phyloP scores from a whole-genome alignment of 1,140 invertebrate species.

The Procambarus clarkii region DNA sequence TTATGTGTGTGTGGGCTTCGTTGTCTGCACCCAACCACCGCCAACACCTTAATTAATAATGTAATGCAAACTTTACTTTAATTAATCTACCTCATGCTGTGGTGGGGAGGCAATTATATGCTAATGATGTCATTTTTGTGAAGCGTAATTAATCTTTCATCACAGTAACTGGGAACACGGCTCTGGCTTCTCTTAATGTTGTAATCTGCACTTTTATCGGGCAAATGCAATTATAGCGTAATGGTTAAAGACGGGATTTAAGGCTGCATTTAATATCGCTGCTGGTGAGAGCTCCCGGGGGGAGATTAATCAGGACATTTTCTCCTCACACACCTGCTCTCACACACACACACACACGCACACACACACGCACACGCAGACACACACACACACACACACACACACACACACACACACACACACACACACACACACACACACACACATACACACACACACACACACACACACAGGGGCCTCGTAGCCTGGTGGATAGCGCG shows the following conservation, averaged over 20 bases:
- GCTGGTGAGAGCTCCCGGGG: slow-evolving; percentile 13
- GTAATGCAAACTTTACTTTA: slow-evolving; percentile 66
- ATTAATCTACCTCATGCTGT: slow-evolving; percentile 67
- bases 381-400: background rate
- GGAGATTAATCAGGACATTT: slow-evolving; percentile 36
- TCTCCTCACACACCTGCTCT: background rate
- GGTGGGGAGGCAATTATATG: slow-evolving; percentile 66
- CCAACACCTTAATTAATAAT: slow-evolving; percentile 68
- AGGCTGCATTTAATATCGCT: slow-evolving; percentile 38
- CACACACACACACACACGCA: background rate
- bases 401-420: slow-evolving; percentile 33
- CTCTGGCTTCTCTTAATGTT: slow-evolving; percentile 55
- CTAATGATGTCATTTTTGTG: slow-evolving; percentile 64
- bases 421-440: background rate
- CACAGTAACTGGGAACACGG: slow-evolving; percentile 40
- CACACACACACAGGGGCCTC: too few species aligned
- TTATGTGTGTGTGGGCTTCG: background rate
- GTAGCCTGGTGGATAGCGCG: too few species aligned
- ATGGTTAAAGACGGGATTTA: slow-evolving; percentile 43
- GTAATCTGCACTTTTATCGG: slow-evolving; percentile 14
- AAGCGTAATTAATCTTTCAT: slow-evolving; percentile 38
- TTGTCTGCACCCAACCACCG: slow-evolving; percentile 35
- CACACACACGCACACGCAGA: background rate
- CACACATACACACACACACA: background rate
- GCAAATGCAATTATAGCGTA: slow-evolving; percentile 38